Evolutionary conservation across 2,797 vertebrate genomes (phyloP), one percentile per base, ranked within the genome.

Genomic region (Etheostoma nigrum): DNA sequence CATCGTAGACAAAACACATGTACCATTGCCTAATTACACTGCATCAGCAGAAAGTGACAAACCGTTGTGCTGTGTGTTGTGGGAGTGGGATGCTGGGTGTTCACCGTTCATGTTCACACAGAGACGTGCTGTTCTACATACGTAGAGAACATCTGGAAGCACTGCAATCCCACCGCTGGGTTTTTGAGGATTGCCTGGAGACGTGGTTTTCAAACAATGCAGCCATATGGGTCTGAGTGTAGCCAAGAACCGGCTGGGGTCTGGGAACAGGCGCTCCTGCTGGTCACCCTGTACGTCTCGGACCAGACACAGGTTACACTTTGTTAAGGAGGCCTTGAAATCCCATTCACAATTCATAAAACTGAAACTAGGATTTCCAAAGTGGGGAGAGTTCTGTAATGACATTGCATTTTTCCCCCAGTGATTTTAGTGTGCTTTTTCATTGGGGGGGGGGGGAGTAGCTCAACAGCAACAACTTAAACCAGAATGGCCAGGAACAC

Each of bases 121-220:
- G 80, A 64, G 62, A 85, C 86, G 85, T 67, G 86, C 71, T 67
- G 57, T 69, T 85, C 36, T 79, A 82, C 12, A 44, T 40, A 8
- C 36, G 3, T 12, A 40, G 74, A 73, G 76, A 23, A 76, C 94
- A 95, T 95, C 94, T 96, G 94, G 92, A 94, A 94, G 84, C 85
- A 88, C 82, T 92, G 90, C 74, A 71, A 73, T 79, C 82, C 74
- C 87, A 81, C 76, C 57, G 76, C 86, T 78, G 69, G 81, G 72
- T 67, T 89, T 90, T 81, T 79, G 76, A 86, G 82, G 81, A 85
- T 81, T 73, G 81, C 80, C 90, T 78, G 81, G 86, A 92, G 91
- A 90, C 78, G 51, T 33, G 65, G 85, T 89, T 83, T 83, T 92
- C 86, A 93, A 93, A 93, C 89, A 92, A 78, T 81, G 79, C 67